Evolutionary conservation across 1,140 invertebrate genomes (phyloP).

Genomic region (Thereuonema tuberculata): DNA sequence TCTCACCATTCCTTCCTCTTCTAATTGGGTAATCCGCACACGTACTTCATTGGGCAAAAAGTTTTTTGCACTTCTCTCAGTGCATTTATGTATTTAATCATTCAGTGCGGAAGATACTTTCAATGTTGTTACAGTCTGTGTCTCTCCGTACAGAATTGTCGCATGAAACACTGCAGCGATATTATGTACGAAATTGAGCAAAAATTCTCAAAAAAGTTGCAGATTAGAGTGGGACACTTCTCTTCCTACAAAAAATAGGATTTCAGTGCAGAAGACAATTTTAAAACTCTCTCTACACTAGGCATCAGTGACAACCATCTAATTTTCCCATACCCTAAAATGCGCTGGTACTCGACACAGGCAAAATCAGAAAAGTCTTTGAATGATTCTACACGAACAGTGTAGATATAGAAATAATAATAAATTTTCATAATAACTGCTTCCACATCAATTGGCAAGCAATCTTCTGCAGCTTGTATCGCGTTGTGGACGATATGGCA

Average conservation of each 20-base stretch:
- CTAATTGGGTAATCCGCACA: slow-evolving; percentile 4
- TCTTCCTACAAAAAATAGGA: slow-evolving; percentile 5
- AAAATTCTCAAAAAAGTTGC: slow-evolving; percentile 7
- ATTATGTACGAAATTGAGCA: neutral
- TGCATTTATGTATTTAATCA: slow-evolving; percentile 3
- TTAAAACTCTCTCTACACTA: slow-evolving; percentile 15
- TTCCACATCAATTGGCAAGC: slow-evolving; percentile 24
- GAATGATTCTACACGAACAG: slow-evolving; percentile 21
- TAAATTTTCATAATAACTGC: slow-evolving; percentile 24
- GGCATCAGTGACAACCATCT: slow-evolving; percentile 21
- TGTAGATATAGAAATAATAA: slow-evolving; percentile 26
- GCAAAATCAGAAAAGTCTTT: slow-evolving; percentile 26
- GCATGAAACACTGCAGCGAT: slow-evolving; percentile 7
- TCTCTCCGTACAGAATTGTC: neutral
- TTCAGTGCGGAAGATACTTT: slow-evolving; percentile 1
- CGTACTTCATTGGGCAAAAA: neutral
- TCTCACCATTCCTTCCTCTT: neutral
- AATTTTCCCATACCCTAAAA: slow-evolving; percentile 20
- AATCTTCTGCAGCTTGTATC: slow-evolving; percentile 18
- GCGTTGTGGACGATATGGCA: slow-evolving; percentile 13
- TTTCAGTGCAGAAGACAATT: slow-evolving; percentile 8
- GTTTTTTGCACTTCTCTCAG: neutral
- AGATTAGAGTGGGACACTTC: neutral
- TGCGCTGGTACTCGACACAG: slow-evolving; percentile 17
- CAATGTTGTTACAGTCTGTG: neutral